Conservation (phyloP, 2,797 vertebrate genomes). For the Argentina silus region DNA sequence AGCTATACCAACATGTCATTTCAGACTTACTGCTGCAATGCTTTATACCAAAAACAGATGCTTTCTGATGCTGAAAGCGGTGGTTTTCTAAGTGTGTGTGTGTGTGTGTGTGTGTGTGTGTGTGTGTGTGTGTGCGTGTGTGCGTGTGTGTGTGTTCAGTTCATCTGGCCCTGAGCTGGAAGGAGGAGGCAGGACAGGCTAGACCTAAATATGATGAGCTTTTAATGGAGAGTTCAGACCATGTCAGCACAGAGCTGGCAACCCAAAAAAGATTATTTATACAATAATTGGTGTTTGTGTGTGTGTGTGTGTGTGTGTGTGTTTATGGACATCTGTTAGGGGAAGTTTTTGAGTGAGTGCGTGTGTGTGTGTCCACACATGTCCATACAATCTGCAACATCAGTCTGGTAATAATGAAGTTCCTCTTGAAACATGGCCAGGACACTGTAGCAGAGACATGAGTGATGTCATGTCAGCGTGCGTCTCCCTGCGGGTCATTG, state of each 20-base stretch:
- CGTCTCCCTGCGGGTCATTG: too few species aligned
- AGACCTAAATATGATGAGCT: slow-evolving; percentile 19
- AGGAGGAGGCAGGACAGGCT: background rate
- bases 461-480: too few species aligned
- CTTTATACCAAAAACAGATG: slow-evolving; percentile 38
- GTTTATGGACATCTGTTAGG: too few species aligned
- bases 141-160: slow-evolving; percentile 23
- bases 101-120: background rate
- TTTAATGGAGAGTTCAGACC: slow-evolving; percentile 11
- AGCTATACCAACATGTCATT: slow-evolving; percentile 19
- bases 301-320: background rate
- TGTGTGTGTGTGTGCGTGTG: slow-evolving; percentile 13
- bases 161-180: background rate
- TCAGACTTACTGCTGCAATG: slow-evolving; percentile 21
- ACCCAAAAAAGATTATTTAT: background rate
- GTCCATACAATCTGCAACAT: too few species aligned
- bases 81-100: background rate
- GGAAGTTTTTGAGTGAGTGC: too few species aligned
- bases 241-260: slow-evolving; percentile 15
- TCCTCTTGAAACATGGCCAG: too few species aligned
- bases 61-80: slow-evolving; percentile 33
- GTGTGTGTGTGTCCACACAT: too few species aligned
- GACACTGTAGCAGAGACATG: too few species aligned
- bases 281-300: too few species aligned
- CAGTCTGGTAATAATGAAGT: too few species aligned